These are phyloP conservation scores for Anhinga anhinga DNA, from an alignment of 2,113 vertebrate genomes.

Conservation along the genomic window DNA sequence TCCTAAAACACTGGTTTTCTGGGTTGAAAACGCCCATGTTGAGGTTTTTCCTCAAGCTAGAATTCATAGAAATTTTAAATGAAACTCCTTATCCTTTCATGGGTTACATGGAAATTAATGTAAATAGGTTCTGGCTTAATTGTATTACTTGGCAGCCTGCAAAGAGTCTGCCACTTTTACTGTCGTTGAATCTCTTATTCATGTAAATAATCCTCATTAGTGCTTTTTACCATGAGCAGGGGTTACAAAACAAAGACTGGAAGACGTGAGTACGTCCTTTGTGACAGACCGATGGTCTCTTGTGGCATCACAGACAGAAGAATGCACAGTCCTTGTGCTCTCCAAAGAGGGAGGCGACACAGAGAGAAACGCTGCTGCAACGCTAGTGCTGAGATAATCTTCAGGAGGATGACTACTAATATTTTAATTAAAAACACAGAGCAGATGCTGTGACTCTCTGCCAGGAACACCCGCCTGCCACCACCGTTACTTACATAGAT, in stretches of 20 bases:
- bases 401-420: background rate
- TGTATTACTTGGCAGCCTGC: background rate
- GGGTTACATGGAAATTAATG: background rate
- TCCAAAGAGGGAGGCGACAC: background rate
- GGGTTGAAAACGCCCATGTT: background rate
- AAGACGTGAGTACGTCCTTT: accelerated
- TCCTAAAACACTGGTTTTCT: background rate
- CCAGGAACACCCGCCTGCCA: background rate
- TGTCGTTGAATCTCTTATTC: background rate
- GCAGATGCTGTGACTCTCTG: background rate
- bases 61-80: background rate
- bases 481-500: background rate
- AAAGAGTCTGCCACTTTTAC: background rate
- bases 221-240: background rate
- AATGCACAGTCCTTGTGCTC: background rate
- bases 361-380: background rate
- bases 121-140: background rate
- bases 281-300: background rate
- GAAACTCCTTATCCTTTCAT: background rate
- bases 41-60: background rate
- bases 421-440: background rate
- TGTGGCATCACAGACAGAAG: background rate
- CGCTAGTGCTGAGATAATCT: background rate
- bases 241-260: background rate
- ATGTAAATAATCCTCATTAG: background rate